Percentiles rank a stretch among this genome's conserved stretches.
Evolutionary conservation across 2,888 invertebrate genomes (phyloP).

Genomic region (Trachelus stipa): DNA sequence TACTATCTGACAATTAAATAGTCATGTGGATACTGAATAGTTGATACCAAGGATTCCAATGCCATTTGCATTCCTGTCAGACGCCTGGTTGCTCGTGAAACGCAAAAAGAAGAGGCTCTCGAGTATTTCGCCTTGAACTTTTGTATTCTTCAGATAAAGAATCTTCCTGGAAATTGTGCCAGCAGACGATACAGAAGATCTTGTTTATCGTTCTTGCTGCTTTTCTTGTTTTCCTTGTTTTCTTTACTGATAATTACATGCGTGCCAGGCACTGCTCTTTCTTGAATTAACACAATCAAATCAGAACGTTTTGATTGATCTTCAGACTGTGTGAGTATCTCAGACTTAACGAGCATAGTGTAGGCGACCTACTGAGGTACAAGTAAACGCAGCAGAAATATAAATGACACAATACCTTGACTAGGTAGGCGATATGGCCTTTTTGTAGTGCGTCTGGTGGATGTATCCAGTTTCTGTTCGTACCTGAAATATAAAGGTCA

Average conservation of each 20-base stretch:
- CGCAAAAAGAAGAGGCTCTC: neutral
- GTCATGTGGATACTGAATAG: neutral
- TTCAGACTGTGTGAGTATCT: neutral
- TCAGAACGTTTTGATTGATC: neutral
- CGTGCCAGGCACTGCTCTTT: neutral
- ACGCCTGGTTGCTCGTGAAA: neutral
- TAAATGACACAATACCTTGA: slow-evolving; percentile 78
- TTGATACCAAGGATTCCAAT: neutral
- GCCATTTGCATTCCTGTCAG: neutral
- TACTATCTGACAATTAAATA: neutral
- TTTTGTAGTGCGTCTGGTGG: slow-evolving; percentile 92
- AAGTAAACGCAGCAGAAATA: neutral
- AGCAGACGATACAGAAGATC: neutral
- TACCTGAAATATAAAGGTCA: slow-evolving; percentile 55
- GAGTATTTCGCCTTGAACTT: neutral
- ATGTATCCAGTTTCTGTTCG: slow-evolving; percentile 88
- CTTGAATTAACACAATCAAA: neutral
- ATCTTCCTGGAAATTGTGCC: neutral
- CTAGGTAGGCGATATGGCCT: slow-evolving; percentile 97
- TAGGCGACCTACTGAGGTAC: neutral
- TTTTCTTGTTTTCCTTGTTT: neutral
- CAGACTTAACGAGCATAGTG: neutral
- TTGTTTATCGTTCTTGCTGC: neutral
- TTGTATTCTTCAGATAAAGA: neutral
- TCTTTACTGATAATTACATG: neutral